phyloP scores from a whole-genome alignment of 1,140 invertebrate species.

The Drosophila prosaltans region DNA sequence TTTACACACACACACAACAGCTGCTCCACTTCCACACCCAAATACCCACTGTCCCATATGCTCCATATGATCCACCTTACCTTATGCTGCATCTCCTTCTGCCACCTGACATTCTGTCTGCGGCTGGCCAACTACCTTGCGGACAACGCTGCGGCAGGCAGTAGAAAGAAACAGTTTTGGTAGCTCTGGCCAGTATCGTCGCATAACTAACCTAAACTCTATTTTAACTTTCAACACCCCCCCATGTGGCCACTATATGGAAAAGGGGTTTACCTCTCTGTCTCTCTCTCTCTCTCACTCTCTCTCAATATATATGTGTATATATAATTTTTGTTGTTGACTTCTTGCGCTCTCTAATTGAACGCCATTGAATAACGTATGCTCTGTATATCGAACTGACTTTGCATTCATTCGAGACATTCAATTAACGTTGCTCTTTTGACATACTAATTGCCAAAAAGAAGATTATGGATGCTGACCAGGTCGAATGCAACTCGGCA shows the following conservation, averaged over 20 bases:
- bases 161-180: not conserved
- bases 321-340: no score
- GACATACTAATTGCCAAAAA: slow-evolving; percentile 24
- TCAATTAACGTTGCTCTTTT: slow-evolving; percentile 30
- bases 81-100: not conserved
- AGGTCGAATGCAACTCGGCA: slow-evolving; percentile 5
- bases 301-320: not conserved
- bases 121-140: slow-evolving; percentile 7
- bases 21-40: slow-evolving; percentile 19
- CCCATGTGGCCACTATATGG: slow-evolving; percentile 4
- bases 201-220: slow-evolving; percentile 33
- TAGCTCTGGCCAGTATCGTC: not conserved
- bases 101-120: slow-evolving; percentile 6
- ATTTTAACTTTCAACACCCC: not conserved
- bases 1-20: slow-evolving; percentile 54
- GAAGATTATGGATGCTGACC: slow-evolving; percentile 1
- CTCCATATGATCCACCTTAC: not conserved
- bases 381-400: slow-evolving; percentile 27
- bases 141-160: slow-evolving; percentile 13
- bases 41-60: not conserved
- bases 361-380: slow-evolving; percentile 19
- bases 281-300: not conserved
- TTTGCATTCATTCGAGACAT: slow-evolving; percentile 36
- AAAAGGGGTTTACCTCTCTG: not conserved
- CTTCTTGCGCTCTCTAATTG: slow-evolving; percentile 38